phyloP scores from a whole-genome alignment of 2,113 vertebrate species.

The Brachyistius frenatus region DNA sequence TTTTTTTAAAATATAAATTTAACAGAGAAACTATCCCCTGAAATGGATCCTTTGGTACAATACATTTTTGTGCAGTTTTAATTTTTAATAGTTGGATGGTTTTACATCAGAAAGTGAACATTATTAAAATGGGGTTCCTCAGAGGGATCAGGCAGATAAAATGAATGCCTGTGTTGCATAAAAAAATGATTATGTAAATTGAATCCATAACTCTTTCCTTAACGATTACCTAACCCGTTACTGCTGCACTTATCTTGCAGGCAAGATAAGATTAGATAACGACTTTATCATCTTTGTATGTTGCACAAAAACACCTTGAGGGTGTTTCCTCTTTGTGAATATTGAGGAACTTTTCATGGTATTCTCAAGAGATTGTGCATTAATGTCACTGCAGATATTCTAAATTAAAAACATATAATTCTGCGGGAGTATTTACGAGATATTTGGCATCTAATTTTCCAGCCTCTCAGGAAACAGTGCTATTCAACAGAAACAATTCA shows the following conservation, averaged over 20 bases:
- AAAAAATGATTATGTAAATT: constrained; percentile 13
- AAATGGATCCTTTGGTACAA: background rate
- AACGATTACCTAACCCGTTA: constrained; percentile 17
- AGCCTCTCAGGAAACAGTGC: background rate
- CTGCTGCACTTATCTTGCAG: constrained; percentile 14
- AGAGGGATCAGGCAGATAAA: constrained; percentile 8
- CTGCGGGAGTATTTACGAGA: background rate
- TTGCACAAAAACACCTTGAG: constrained; percentile 35
- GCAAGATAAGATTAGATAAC: constrained; percentile 30
- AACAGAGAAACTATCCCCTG: no score
- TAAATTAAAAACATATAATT: background rate
- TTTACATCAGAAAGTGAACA: background rate
- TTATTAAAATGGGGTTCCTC: background rate
- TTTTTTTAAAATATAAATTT: background rate
- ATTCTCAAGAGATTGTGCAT: background rate
- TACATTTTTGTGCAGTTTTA: no score
- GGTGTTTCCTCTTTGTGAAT: constrained; percentile 29
- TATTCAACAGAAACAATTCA: no score
- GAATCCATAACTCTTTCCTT: constrained; percentile 24
- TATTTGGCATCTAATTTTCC: background rate
- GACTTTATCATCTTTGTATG: constrained; percentile 13
- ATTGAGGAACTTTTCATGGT: constrained; percentile 11
- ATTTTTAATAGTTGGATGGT: background rate
- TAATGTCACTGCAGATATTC: constrained; percentile 21
- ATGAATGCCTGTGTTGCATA: constrained; percentile 5